phyloP scores from a whole-genome alignment of 1,140 invertebrate species.

The Prorops nasuta region DNA sequence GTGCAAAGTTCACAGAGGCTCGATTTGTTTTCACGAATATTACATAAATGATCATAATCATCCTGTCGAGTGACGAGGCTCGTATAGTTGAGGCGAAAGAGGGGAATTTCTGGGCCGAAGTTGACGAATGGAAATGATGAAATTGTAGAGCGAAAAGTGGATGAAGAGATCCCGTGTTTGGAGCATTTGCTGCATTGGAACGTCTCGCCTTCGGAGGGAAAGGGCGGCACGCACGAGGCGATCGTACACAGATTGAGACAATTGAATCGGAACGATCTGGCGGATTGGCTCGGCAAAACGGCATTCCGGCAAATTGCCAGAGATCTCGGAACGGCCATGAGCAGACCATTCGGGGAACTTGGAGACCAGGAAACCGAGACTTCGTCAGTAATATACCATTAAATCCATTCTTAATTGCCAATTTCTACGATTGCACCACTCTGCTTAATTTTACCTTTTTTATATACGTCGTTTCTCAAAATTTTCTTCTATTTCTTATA shows the following conservation, averaged over 20 bases:
- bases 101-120: background rate
- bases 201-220: conserved; percentile 51
- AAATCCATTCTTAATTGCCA: background rate
- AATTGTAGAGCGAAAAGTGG: conserved; percentile 49
- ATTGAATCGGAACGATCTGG: conserved; percentile 58
- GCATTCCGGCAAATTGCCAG: conserved; percentile 60
- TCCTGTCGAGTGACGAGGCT: too few species aligned
- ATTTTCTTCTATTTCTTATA: too few species aligned
- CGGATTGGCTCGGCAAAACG: conserved; percentile 61
- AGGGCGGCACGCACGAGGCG: conserved; percentile 57
- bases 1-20: background rate
- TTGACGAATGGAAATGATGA: background rate
- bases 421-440: too few species aligned
- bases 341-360: conserved; percentile 35
- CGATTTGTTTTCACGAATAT: background rate
- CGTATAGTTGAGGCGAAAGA: too few species aligned
- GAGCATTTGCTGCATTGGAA: conserved; percentile 62
- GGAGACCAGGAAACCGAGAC: conserved; percentile 29
- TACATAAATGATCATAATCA: background rate
- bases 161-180: conserved; percentile 57
- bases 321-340: conserved; percentile 56
- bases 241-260: conserved; percentile 58
- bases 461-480: too few species aligned
- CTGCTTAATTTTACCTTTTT: too few species aligned
- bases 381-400: conserved; percentile 19